A percentile compares a stretch with the other conserved stretches of the same genome.
These are phyloP conservation scores for Mythimna vitellina DNA, from an alignment of 2,888 invertebrate species.

Conservation along the genomic window DNA sequence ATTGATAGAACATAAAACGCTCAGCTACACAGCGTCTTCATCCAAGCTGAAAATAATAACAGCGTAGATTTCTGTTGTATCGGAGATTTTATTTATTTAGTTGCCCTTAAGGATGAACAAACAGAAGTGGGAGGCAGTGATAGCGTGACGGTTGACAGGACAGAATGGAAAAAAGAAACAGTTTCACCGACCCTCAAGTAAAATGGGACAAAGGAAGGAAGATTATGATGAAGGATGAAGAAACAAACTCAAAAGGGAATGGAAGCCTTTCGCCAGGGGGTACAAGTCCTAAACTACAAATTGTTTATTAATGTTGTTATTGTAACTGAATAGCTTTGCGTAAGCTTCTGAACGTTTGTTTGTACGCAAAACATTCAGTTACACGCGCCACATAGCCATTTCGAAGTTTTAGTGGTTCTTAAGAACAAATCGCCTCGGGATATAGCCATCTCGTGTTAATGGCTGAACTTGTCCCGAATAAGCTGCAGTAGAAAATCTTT, in stretches of 20 bases:
- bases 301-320: conserved; percentile 49
- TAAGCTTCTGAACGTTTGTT: conserved; percentile 48
- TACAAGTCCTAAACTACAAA: conserved; percentile 24
- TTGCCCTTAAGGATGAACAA: conserved; percentile 1
- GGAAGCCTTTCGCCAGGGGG: background rate
- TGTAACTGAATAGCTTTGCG: conserved; percentile 48
- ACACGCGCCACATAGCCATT: conserved; percentile 43
- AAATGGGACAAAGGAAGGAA: too few species aligned
- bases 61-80: conserved; percentile 28
- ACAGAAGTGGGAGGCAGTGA: too few species aligned
- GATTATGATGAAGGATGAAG: background rate
- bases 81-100: conserved; percentile 30
- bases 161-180: too few species aligned
- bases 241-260: conserved; percentile 18
- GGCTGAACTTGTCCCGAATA: conserved; percentile 49
- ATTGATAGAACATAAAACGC: conserved; percentile 63
- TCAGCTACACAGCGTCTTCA: conserved; percentile 57
- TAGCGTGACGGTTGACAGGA: too few species aligned
- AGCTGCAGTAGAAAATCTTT: conserved; percentile 49
- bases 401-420: conserved; percentile 61
- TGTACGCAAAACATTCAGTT: conserved; percentile 47
- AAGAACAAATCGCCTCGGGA: conserved; percentile 58
- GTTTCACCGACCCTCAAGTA: too few species aligned
- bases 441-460: conserved; percentile 57
- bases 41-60: conserved; percentile 59